Base-by-base conservation (phyloP, 2,888 invertebrate genomes). In the Trissolcus japonicus region DNA sequence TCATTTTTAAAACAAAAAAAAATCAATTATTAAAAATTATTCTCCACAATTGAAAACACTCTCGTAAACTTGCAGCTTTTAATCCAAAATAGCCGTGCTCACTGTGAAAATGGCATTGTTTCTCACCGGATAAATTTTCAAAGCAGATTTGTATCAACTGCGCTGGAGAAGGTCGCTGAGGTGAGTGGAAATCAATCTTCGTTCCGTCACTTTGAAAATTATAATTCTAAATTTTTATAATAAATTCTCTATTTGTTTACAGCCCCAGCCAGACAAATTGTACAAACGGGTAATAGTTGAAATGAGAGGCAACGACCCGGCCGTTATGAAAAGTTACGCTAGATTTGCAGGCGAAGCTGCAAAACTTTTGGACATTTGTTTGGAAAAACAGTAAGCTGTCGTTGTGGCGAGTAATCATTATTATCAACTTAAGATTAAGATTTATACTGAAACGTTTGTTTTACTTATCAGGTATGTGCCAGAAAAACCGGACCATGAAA, bases 311-410 rank as follows among this genome's bases (percentile, higher is more conserved):
- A 94, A 97, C 85, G 98, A 98, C 88, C 93, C 93, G 1, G 95
- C 95, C 0, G 97, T 98, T 0, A 89, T 98, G 19, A 92, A 94
- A 78, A 98, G 98, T 90, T 99, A 97, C 87, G 93, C 94, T 13
- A 93, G 93, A 91, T 98, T 97, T 90, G 93, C 96, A 21, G 91
- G 92, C 4, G 93, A 93, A 68, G 94, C 97, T 40, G 97, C 97
- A 0, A 91, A 92, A 46, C 93, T 97, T 89, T 92, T 98, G 74
- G 94, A 94, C 16, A 67, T 72, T 53, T 7, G 35, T 19, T 41
- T 78, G 14, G 71, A 51, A 11, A 61, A 67, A 65, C n/a, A 63
- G 69, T 73, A 59, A 57, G 73, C 61, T 35, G 35, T 40, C 16
- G 7, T 40, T 19, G 4, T 11, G 16, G 46, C 41, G 14, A 55